A percentile compares a stretch with the other conserved stretches of the same genome.
Conservation (phyloP, 2,113 vertebrate genomes). For the Archilochus colubris region DNA sequence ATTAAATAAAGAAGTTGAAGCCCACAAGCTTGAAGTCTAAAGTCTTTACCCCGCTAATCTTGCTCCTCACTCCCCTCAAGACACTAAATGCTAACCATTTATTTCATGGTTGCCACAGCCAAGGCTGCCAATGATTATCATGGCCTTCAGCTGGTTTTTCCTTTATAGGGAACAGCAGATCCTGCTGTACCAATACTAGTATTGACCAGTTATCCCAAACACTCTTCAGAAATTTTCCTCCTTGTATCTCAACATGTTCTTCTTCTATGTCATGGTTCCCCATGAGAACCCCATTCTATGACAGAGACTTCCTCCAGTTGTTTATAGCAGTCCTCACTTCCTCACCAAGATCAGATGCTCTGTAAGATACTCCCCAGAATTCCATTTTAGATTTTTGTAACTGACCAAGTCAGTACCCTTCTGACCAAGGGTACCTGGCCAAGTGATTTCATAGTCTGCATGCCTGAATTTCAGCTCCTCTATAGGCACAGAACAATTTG, state of each 20-base stretch:
- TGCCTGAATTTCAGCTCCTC: not conserved
- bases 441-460: not conserved
- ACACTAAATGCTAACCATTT: not conserved
- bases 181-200: not conserved
- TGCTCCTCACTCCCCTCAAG: not conserved
- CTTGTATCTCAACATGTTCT: not conserved
- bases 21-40: not conserved
- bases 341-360: not conserved
- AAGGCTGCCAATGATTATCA: not conserved
- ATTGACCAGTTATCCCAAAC: not conserved
- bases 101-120: not conserved
- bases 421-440: not conserved
- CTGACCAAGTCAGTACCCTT: not conserved
- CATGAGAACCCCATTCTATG: accelerated
- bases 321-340: not conserved
- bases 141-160: not conserved
- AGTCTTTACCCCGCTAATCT: not conserved
- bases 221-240: not conserved
- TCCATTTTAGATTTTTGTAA: not conserved
- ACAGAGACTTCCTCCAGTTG: not conserved
- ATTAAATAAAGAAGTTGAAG: not conserved
- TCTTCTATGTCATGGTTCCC: not conserved
- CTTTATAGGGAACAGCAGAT: not conserved
- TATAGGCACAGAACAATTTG: not conserved
- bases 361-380: not conserved